These are phyloP conservation scores for Folsomia candida DNA, from an alignment of 2,888 invertebrate species.

Conservation along the genomic window DNA sequence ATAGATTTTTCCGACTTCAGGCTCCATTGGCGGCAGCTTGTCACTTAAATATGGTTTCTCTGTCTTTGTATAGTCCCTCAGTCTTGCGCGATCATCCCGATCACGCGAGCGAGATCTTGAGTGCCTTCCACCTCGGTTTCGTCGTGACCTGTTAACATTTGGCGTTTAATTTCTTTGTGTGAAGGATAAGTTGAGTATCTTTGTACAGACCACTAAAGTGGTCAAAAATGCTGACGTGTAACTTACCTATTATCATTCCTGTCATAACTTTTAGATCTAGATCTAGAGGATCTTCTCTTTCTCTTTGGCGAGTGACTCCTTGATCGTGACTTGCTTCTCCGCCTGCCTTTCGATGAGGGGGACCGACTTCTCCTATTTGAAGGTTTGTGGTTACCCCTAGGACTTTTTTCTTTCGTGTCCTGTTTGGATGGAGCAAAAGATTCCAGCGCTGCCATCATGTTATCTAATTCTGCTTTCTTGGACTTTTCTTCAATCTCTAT, in stretches of 20 bases:
- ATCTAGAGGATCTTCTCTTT: constrained; percentile 26
- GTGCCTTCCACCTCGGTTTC: constrained; percentile 19
- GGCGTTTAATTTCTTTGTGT: too few species aligned
- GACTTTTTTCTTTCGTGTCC: constrained; percentile 2
- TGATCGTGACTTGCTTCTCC: constrained; percentile 14
- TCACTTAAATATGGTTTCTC: constrained; percentile 48
- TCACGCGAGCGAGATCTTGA: constrained; percentile 11
- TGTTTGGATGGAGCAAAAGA: constrained; percentile 70
- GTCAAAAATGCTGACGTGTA: neutral
- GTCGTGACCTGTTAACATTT: constrained; percentile 5
- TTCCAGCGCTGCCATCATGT: constrained; percentile 81
- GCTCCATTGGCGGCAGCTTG: constrained; percentile 55
- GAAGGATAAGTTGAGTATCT: too few species aligned
- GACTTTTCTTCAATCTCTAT: constrained; percentile 56
- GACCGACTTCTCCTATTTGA: constrained; percentile 33
- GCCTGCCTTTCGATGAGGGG: constrained; percentile 24
- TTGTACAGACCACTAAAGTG: too few species aligned
- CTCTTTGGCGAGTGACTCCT: constrained; percentile 6
- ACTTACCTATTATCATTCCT: too few species aligned
- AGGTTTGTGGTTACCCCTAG: constrained; percentile 13
- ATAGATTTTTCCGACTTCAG: constrained; percentile 69
- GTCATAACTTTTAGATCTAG: constrained; percentile 9
- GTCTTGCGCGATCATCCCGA: constrained; percentile 38
- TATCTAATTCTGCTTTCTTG: constrained; percentile 60
- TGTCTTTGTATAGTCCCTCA: constrained; percentile 28